Percentiles rank a stretch among this genome's conserved stretches.
phyloP scores from a whole-genome alignment of 2,113 vertebrate genomes.

The Cairina moschata region DNA sequence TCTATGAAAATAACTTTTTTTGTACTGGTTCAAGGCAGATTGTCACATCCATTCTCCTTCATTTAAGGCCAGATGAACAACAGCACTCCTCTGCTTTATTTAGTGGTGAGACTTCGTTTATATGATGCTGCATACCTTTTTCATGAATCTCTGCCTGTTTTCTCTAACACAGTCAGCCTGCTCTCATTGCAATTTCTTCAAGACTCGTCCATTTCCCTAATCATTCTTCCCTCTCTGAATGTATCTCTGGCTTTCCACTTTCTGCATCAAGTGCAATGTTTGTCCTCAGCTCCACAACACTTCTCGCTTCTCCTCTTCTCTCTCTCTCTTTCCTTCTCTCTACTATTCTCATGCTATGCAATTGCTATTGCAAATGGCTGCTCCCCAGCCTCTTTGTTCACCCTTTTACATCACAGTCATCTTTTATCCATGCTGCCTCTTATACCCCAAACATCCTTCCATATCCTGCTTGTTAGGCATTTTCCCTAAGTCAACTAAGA shows the following conservation, averaged over 20 bases:
- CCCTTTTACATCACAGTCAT: background rate
- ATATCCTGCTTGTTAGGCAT: background rate
- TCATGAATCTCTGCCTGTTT: background rate
- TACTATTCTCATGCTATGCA: background rate
- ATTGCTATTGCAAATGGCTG: background rate
- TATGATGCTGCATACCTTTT: background rate
- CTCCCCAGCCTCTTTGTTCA: background rate
- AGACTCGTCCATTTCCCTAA: background rate
- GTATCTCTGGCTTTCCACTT: background rate
- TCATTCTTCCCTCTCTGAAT: background rate
- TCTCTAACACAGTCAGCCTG: background rate
- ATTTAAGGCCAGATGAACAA: background rate
- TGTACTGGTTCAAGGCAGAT: background rate
- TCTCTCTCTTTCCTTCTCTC: background rate
- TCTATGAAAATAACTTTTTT: background rate
- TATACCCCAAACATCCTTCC: background rate
- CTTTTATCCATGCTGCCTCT: background rate
- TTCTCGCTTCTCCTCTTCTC: background rate
- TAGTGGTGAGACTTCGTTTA: background rate
- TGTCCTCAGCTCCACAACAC: background rate
- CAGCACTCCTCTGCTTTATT: background rate
- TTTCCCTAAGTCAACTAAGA: background rate
- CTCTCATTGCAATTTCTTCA: background rate
- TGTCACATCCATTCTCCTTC: background rate
- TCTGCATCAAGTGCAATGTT: background rate